Evolutionary conservation across 1,140 invertebrate genomes (phyloP).

Genomic region (Eupristina koningsbergeri): DNA sequence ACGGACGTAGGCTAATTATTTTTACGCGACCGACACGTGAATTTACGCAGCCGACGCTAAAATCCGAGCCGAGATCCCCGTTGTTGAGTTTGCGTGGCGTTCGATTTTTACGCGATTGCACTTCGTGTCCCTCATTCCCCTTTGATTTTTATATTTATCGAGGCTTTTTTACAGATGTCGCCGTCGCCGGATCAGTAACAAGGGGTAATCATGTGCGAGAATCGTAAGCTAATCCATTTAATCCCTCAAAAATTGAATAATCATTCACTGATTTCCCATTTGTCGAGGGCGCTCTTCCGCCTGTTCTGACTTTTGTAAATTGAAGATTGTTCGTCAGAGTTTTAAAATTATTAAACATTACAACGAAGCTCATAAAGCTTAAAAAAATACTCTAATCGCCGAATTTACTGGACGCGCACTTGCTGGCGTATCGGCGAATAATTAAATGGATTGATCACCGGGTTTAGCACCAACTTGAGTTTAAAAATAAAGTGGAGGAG

Average conservation of each 20-base stretch:
- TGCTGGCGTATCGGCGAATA: neutral
- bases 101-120: neutral
- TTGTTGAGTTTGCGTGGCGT: neutral
- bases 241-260: neutral
- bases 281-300: neutral
- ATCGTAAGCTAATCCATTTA: slow-evolving; percentile 15
- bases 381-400: neutral
- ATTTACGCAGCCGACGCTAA: slow-evolving; percentile 38
- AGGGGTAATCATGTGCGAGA: slow-evolving; percentile 23
- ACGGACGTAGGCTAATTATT: slow-evolving; percentile 59
- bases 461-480: neutral
- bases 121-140: neutral
- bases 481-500: neutral
- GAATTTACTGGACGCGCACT: neutral
- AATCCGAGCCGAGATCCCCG: slow-evolving; percentile 17
- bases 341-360: neutral
- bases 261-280: neutral
- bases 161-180: no score
- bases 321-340: neutral
- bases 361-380: no score
- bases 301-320: no score
- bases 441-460: neutral
- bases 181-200: no score
- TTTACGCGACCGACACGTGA: slow-evolving; percentile 54
- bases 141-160: slow-evolving; percentile 7